These are phyloP conservation scores for Apoderus coryli DNA, from an alignment of 2,888 invertebrate species.

Conservation along the genomic window DNA sequence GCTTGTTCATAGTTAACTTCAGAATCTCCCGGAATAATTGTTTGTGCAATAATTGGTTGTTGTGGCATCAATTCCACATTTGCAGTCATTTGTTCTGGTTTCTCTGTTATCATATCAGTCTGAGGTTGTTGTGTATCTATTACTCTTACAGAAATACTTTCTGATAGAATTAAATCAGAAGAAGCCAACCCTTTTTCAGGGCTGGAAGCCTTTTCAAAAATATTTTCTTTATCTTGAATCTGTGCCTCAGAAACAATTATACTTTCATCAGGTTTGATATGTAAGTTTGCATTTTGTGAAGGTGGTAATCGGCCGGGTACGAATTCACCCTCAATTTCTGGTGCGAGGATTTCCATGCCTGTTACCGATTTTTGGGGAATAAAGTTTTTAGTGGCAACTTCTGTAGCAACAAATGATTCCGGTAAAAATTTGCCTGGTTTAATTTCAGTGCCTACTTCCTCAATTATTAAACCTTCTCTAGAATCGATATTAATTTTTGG, in stretches of 20 bases:
- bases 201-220: conserved; percentile 33
- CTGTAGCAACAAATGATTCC: conserved; percentile 64
- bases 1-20: conserved; percentile 38
- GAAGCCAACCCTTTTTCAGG: conserved; percentile 35
- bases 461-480: conserved; percentile 48
- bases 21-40: conserved; percentile 44
- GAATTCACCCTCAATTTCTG: conserved; percentile 53
- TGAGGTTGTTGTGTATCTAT: conserved; percentile 53
- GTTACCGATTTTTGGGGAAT: conserved; percentile 49
- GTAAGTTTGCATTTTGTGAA: conserved; percentile 43
- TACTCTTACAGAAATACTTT: conserved; percentile 44
- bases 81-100: conserved; percentile 39
- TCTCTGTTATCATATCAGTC: conserved; percentile 34
- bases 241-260: conserved; percentile 40
- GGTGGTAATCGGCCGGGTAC: conserved; percentile 43
- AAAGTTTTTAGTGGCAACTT: conserved; percentile 51
- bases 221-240: conserved; percentile 50
- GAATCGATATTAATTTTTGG: conserved; percentile 48
- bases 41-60: conserved; percentile 42
- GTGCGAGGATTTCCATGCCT: conserved; percentile 48
- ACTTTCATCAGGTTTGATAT: conserved; percentile 45
- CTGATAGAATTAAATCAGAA: conserved; percentile 36
- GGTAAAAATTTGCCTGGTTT: conserved; percentile 67
- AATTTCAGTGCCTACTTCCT: conserved; percentile 52
- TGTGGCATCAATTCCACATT: conserved; percentile 44